phyloP scores from a whole-genome alignment of 2,113 vertebrate species.

The Neodontobutis hainanensis region DNA sequence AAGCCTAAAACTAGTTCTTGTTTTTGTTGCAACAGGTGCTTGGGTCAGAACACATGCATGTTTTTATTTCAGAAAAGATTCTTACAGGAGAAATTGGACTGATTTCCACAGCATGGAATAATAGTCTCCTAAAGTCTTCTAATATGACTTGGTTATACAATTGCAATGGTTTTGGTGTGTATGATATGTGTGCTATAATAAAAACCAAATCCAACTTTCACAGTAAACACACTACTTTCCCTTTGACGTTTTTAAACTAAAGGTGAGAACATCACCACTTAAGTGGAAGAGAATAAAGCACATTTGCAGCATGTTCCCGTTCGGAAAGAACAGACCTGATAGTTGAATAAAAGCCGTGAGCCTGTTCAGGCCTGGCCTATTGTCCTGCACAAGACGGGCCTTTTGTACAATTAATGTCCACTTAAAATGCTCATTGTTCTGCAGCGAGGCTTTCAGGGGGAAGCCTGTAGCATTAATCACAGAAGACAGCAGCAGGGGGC shows the following conservation, averaged over 20 bases:
- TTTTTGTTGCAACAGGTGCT: no score
- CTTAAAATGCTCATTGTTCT: constrained; percentile 62
- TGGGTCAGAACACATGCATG: no score
- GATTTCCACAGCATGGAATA: no score
- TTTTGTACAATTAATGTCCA: constrained; percentile 60
- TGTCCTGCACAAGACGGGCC: constrained; percentile 39
- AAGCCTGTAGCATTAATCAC: constrained; percentile 59
- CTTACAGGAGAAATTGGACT: no score
- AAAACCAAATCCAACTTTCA: no score
- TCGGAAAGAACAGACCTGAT: constrained; percentile 29
- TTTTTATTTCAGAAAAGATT: no score
- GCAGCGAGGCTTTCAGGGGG: constrained; percentile 48
- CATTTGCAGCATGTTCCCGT: constrained; percentile 20
- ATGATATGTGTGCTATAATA: no score
- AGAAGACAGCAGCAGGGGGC: constrained; percentile 30
- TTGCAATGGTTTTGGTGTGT: no score
- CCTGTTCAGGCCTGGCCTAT: constrained; percentile 32
- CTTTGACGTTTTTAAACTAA: background rate
- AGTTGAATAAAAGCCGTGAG: constrained; percentile 56
- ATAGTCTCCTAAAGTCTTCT: no score
- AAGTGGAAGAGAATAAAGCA: constrained; percentile 21
- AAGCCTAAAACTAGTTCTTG: no score
- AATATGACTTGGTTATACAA: no score
- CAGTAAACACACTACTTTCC: background rate
- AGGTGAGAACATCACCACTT: background rate